These are phyloP conservation scores for Hydrotaea diabolus DNA, from an alignment of 2,888 invertebrate species.

Conservation along the genomic window DNA sequence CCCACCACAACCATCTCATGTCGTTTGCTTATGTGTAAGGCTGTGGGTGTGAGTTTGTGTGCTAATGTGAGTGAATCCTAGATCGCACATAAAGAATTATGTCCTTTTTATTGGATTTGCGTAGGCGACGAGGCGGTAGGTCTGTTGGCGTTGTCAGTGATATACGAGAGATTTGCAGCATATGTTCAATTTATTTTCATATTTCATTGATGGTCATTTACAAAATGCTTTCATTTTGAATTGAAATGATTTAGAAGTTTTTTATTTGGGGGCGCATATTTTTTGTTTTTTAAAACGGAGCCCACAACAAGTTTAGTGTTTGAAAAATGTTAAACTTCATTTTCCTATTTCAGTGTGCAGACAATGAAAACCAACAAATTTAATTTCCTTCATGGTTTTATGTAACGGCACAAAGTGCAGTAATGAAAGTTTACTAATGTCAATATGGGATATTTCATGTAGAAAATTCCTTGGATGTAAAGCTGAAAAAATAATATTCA, in stretches of 20 bases:
- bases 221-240: constrained; percentile 43
- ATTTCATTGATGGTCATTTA: constrained; percentile 41
- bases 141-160: constrained; percentile 6
- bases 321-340: constrained; percentile 59
- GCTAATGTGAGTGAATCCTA: constrained; percentile 12
- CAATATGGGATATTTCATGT: constrained; percentile 39
- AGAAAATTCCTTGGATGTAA: not conserved
- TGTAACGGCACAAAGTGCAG: not conserved
- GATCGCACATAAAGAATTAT: constrained; percentile 52
- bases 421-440: constrained; percentile 17
- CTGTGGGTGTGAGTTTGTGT: not conserved
- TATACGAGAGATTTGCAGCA: constrained; percentile 47
- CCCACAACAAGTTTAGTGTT: constrained; percentile 50
- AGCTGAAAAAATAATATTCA: too few relatives aligned
- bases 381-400: constrained; percentile 62
- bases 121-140: not conserved
- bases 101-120: constrained; percentile 36
- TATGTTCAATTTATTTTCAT: constrained; percentile 61
- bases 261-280: not conserved
- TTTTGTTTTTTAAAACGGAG: not conserved
- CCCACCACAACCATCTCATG: too few relatives aligned
- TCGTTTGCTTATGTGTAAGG: not conserved
- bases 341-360: constrained; percentile 33
- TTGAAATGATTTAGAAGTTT: constrained; percentile 28
- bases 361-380: constrained; percentile 58